Evolutionary conservation across 2,888 invertebrate species (phyloP).

Genomic region (Netelia inedita): DNA sequence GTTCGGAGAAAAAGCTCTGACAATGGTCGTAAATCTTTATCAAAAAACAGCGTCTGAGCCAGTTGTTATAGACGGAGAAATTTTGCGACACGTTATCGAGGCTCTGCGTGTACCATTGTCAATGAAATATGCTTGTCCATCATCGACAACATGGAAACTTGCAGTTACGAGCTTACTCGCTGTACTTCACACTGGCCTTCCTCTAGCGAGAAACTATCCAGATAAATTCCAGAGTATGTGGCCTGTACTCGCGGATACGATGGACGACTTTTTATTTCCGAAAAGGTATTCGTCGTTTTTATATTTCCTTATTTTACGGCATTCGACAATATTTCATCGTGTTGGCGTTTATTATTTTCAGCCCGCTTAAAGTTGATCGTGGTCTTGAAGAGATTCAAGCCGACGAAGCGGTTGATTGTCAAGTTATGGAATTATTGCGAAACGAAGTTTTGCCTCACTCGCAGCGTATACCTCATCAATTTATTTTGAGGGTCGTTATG

Average conservation of each 20-base stretch:
- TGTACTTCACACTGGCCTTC: conserved; percentile 93
- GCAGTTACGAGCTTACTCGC: conserved; percentile 91
- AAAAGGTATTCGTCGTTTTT: conserved; percentile 87
- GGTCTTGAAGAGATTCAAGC: conserved; percentile 87
- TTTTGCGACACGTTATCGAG: conserved; percentile 90
- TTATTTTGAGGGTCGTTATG: conserved; percentile 93
- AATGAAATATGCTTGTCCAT: conserved; percentile 93
- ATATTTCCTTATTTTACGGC: conserved; percentile 1
- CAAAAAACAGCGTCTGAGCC: conserved; percentile 90
- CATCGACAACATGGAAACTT: conserved; percentile 93
- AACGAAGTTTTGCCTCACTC: conserved; percentile 94
- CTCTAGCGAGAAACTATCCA: conserved; percentile 93
- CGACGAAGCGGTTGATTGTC: conserved; percentile 93
- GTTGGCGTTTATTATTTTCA: conserved; percentile 71
- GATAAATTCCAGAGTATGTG: conserved; percentile 92
- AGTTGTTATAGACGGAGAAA: conserved; percentile 90
- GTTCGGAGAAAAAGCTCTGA: conserved; percentile 93
- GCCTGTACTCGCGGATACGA: conserved; percentile 93
- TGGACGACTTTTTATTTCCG: conserved; percentile 97
- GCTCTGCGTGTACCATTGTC: conserved; percentile 91
- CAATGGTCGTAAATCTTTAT: conserved; percentile 91
- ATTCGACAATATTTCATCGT: neutral
- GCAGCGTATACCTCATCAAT: conserved; percentile 91
- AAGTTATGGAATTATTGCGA: conserved; percentile 92
- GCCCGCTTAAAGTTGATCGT: conserved; percentile 85